Evolutionary conservation across 2,888 invertebrate genomes (phyloP).

Genomic region (Busseola fusca): DNA sequence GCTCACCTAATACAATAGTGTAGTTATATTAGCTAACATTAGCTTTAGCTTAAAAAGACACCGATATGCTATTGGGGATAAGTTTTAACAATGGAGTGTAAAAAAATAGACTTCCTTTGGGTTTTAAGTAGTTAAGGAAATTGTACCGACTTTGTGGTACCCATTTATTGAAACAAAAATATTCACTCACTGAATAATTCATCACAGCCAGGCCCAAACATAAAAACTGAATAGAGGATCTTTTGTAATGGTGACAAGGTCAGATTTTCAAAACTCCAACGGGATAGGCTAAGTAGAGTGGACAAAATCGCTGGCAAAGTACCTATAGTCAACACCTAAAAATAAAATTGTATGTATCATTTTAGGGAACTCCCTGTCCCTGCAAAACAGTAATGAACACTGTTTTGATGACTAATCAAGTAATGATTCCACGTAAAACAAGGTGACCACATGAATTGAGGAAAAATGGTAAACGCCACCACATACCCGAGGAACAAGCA

Average conservation of each 20-base stretch:
- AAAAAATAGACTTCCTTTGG: background rate
- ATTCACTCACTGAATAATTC: background rate
- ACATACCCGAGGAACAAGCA: background rate
- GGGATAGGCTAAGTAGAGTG: background rate
- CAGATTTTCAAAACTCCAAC: background rate
- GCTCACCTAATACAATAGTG: no score
- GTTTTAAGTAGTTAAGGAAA: background rate
- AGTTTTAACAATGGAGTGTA: background rate
- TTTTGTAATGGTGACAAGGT: background rate
- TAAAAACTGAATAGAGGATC: background rate
- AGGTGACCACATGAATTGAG: conserved; percentile 26
- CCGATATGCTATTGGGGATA: background rate
- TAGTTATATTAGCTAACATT: no score
- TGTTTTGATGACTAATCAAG: background rate
- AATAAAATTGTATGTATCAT: background rate
- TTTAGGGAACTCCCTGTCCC: conserved; percentile 32
- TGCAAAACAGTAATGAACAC: background rate
- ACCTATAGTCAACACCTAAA: background rate
- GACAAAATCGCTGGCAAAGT: background rate
- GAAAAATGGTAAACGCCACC: conserved; percentile 32
- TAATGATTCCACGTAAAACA: conserved; percentile 4
- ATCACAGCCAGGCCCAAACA: background rate
- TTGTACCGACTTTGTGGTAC: background rate
- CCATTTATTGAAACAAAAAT: background rate
- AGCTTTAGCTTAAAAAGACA: no score